Evolutionary conservation across 1,140 invertebrate species (phyloP), one percentile per base, ranked within the genome.

Genomic region (Vanessa atalanta): DNA sequence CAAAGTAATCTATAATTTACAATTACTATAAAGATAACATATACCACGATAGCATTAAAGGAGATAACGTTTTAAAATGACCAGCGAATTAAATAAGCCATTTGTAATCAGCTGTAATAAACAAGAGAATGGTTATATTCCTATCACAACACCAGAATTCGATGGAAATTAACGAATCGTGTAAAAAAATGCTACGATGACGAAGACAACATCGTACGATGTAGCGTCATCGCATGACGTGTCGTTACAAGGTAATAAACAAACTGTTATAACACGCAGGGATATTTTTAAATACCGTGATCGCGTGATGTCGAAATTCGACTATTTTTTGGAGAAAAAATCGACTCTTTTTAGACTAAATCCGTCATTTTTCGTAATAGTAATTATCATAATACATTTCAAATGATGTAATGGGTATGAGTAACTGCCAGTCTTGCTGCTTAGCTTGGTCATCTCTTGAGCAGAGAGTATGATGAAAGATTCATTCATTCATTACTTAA

Each of bases 171-270:
- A 55, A 72, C 75, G 53, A 66, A 53, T 72, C 66, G 23, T 16
- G 47, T 61, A 16, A 47, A 31, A 20, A 37, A n/a, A 50, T 55
- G n/a, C 15, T 37, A 26, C 31, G 69, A 16, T 47, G 47, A 8
- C 11, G 11, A 65, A 60, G 50, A 75, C 83, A 86, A 87, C 73
- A 89, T 89, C 88, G 83, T 89, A 85, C 86, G 89, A 91, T 87
- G 51, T 83, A 65, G 69, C 87, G 87, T 88, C 88, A 91, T 72
- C n/a, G 31, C 15, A 48, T 88, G 86, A 90, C 87, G 88, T 85
- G 82, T 78, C 70, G 47, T 83, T 80, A 83, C 75, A 77, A 70
- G 79, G 50, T 51, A 66, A 61, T 11, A 51, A 16, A 43, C 48
- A 53, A 69, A 53, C 55, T 48, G 67, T 69, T 69, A 47, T 43